These are phyloP conservation scores for Etheostoma spectabile DNA, from an alignment of 2,113 vertebrate species.

Conservation along the genomic window DNA sequence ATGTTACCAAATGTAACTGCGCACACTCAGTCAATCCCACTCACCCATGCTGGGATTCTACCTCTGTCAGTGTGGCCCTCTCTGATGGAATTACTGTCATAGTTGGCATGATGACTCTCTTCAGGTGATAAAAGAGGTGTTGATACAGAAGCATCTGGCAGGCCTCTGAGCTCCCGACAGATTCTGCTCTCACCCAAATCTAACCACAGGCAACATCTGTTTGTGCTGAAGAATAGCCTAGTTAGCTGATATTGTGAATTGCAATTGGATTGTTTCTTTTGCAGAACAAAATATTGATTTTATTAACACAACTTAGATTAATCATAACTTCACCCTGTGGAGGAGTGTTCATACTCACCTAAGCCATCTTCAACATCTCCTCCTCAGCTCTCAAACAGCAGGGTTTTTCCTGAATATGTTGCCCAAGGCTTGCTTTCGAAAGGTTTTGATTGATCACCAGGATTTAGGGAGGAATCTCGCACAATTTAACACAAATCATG, in stretches of 20 bases:
- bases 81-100: conserved; percentile 82
- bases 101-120: conserved; percentile 79
- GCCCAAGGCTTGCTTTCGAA: conserved; percentile 72
- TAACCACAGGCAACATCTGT: conserved; percentile 59
- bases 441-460: conserved; percentile 76
- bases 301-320: conserved; percentile 51
- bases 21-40: conserved; percentile 50
- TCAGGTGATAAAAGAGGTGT: conserved; percentile 83
- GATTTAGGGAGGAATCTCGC: conserved; percentile 76
- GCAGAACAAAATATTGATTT: conserved; percentile 45
- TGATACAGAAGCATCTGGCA: conserved; percentile 81
- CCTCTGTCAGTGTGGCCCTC: conserved; percentile 78
- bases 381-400: conserved; percentile 32
- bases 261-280: conserved; percentile 53
- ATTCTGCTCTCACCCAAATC: conserved; percentile 69
- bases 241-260: conserved; percentile 58
- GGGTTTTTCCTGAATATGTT: conserved; percentile 71
- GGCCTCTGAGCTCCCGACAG: conserved; percentile 71
- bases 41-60: conserved; percentile 60
- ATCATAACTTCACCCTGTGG: conserved; percentile 37
- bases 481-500: conserved; percentile 73
- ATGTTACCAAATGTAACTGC: conserved; percentile 32
- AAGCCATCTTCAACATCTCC: conserved; percentile 50
- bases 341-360: neutral
- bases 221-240: conserved; percentile 42